Conservation (phyloP, 2,113 vertebrate species). For the Stictonetta naevosa region DNA sequence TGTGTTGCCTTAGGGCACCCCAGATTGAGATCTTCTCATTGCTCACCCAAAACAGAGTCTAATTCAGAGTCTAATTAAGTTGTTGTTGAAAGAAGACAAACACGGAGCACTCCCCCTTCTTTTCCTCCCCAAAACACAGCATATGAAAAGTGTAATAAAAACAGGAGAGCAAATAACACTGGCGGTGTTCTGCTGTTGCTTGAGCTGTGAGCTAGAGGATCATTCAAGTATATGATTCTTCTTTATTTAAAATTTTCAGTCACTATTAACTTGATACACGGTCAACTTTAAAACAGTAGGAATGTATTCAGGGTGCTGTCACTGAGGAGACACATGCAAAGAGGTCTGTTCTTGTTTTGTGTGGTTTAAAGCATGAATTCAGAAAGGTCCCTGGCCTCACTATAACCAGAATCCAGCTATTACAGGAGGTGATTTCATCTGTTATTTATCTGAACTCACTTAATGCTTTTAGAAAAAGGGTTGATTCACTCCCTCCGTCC, state of each 20-base stretch:
- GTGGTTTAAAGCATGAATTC: not conserved
- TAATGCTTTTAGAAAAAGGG: not conserved
- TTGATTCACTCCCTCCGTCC: not conserved
- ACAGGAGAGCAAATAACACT: not conserved
- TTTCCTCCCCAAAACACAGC: not conserved
- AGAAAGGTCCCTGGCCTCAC: not conserved
- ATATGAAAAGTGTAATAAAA: not conserved
- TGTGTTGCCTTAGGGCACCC: not conserved
- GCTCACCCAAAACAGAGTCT: not conserved
- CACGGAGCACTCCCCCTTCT: not conserved
- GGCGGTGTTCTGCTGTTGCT: not conserved
- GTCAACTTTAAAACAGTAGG: not conserved
- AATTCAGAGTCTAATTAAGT: conserved; percentile 23
- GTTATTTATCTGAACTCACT: not conserved
- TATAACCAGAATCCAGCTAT: not conserved
- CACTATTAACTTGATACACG: not conserved
- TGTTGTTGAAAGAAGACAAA: not conserved
- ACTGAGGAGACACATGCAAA: not conserved
- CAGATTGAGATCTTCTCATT: not conserved
- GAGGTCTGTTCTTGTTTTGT: not conserved
- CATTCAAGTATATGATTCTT: not conserved
- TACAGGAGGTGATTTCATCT: not conserved
- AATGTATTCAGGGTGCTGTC: not conserved
- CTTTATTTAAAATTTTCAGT: not conserved
- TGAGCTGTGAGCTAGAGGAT: not conserved